Conservation (phyloP, 2,113 vertebrate species). For the Upupa epops region DNA sequence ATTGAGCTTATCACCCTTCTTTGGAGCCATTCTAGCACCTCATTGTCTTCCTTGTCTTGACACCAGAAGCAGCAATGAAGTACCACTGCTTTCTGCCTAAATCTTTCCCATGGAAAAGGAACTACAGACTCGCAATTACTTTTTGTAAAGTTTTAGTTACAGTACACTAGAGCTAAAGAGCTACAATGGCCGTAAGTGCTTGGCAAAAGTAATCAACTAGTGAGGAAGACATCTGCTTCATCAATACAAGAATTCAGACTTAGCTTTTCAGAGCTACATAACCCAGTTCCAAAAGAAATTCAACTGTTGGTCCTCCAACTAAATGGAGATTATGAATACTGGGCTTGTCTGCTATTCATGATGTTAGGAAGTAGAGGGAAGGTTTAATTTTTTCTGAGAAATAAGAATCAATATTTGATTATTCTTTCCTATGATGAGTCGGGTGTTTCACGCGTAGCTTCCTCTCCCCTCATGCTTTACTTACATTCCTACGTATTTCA, state of each 20-base stretch:
- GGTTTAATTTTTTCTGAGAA: not conserved
- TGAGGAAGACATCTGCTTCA: not conserved
- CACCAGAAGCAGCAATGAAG: fast-evolving
- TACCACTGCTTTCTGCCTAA: not conserved
- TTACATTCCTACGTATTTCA: not conserved
- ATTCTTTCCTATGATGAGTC: not conserved
- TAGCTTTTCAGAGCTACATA: not conserved
- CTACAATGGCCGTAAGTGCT: not conserved
- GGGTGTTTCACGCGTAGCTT: not conserved
- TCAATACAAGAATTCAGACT: not conserved
- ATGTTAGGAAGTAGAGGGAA: not conserved
- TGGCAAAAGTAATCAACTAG: not conserved
- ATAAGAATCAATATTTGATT: not conserved
- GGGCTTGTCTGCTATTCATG: not conserved
- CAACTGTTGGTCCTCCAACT: not conserved
- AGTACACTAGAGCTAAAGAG: not conserved
- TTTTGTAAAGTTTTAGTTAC: not conserved
- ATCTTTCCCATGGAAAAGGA: not conserved
- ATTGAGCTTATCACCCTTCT: too few species aligned
- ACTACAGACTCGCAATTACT: not conserved
- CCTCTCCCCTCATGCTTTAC: not conserved
- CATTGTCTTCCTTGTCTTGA: too few species aligned
- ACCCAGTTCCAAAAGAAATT: not conserved
- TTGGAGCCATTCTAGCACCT: too few species aligned
- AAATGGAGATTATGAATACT: not conserved